Evolutionary conservation across 2,888 invertebrate species (phyloP), one percentile per base, ranked within the genome.

Genomic region (Eupithecia centaureata): DNA sequence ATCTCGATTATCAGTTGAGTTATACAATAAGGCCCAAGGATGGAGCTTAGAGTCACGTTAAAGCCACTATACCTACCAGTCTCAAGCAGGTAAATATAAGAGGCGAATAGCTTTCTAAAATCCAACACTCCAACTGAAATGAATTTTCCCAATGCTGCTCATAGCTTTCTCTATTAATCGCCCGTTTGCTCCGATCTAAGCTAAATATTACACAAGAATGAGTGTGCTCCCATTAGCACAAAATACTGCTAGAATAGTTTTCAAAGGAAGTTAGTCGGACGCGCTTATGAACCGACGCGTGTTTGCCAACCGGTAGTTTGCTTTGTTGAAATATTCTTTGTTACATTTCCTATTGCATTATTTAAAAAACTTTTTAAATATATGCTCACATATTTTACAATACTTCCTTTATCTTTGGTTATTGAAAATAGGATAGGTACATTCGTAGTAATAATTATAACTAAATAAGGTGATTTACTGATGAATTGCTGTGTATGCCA

Each of bases 201-300:
- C 61, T 54, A 67, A 65, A 64, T 67, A 57, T 70, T 70, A 71
- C 60, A 64, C 69, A 69, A 74, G 74, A 75, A 71, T 65, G 63
- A 65, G 65, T 66, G 62, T 63, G 68, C 71, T 72, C 70, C 65
- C 68, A 73, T 73, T 68, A 66, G 56, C 65, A 57, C 63, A 56
- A 68, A 67, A 67, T 70, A 73, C 66, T 63, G 61, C 51, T 15
- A 35, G 33, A 65, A 64, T 70, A 64, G 64, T 70, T 65, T 62
- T n/a, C 54, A 62, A 67, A 52, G 63, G 65, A 65, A 70, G 61
- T 67, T 63, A 27, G 56, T 58, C 60, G 51, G 59, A n/a, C n/a
- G n/a, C n/a, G 59, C 59, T 70, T 58, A 25, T 64, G 47, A 38
- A 65, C 59, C 52, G 12, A 25, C n/a, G 42, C 33, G 51, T n/a